Conservation (phyloP, 2,888 invertebrate genomes). For the Pammene fasciana region DNA sequence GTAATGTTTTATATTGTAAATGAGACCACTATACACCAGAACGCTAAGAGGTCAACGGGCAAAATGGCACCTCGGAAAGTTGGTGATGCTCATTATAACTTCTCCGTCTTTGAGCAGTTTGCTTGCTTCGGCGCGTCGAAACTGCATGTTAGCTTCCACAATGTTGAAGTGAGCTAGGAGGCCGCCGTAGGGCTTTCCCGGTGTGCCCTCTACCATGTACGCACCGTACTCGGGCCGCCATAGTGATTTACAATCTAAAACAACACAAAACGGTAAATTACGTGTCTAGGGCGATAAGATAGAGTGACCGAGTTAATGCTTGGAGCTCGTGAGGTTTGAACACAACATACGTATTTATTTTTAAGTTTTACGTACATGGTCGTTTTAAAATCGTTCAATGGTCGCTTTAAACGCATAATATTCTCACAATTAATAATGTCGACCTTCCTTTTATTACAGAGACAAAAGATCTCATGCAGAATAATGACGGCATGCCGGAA, state of each 20-base stretch:
- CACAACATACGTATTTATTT: neutral
- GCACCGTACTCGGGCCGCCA: conserved; percentile 99
- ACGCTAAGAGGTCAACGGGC: neutral
- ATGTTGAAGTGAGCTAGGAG: conserved; percentile 98
- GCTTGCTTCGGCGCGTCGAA: conserved; percentile 92
- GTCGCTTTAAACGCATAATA: neutral
- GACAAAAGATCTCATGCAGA: neutral
- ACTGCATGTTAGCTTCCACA: conserved; percentile 98
- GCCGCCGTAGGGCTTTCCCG: conserved; percentile 97
- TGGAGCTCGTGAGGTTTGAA: too few relatives aligned
- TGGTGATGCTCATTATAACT: conserved; percentile 94
- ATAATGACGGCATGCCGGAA: neutral
- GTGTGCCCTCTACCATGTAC: conserved; percentile 99
- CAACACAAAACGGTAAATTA: neutral
- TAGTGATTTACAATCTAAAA: conserved; percentile 88
- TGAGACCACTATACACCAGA: neutral
- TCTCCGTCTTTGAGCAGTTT: conserved; percentile 90
- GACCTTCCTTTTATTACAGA: neutral
- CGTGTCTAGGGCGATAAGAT: neutral
- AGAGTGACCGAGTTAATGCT: neutral
- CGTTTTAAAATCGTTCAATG: neutral
- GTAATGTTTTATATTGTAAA: neutral
- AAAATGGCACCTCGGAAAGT: conserved; percentile 91
- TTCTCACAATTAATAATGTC: neutral
- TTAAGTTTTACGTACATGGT: neutral